Evolutionary conservation across 2,888 invertebrate genomes (phyloP).

Genomic region (Mythimna impura): DNA sequence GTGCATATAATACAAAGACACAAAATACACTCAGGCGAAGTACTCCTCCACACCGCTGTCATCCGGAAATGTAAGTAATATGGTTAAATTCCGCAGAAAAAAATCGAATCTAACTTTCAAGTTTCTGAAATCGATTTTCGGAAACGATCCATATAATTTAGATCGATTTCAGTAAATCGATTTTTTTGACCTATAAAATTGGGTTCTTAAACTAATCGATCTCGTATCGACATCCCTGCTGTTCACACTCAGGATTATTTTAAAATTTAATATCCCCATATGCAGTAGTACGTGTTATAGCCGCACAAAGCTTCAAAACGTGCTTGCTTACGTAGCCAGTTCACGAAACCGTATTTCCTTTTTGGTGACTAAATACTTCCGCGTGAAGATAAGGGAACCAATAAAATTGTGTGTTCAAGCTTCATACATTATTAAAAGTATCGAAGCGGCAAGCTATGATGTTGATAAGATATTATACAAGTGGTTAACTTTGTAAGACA

Average conservation of each 20-base stretch:
- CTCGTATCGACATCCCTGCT: neutral
- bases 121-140: no score
- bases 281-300: neutral
- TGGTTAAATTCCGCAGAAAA: no score
- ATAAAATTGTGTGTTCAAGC: slow-evolving; percentile 29
- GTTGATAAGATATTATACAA: slow-evolving; percentile 38
- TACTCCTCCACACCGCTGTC: no score
- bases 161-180: no score
- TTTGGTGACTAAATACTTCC: slow-evolving; percentile 47
- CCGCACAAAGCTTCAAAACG: slow-evolving; percentile 4
- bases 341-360: slow-evolving; percentile 39
- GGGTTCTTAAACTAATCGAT: no score
- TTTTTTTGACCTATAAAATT: no score
- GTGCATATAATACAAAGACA: no score
- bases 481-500: slow-evolving; percentile 2
- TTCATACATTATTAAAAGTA: slow-evolving; percentile 30
- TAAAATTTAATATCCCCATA: neutral
- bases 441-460: slow-evolving; percentile 27
- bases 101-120: no score
- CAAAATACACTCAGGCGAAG: no score
- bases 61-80: no score
- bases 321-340: slow-evolving; percentile 23
- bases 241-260: neutral
- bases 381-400: slow-evolving; percentile 37
- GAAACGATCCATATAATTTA: no score